Base-by-base conservation (phyloP, 2,888 invertebrate species). In the Meganola albula region DNA sequence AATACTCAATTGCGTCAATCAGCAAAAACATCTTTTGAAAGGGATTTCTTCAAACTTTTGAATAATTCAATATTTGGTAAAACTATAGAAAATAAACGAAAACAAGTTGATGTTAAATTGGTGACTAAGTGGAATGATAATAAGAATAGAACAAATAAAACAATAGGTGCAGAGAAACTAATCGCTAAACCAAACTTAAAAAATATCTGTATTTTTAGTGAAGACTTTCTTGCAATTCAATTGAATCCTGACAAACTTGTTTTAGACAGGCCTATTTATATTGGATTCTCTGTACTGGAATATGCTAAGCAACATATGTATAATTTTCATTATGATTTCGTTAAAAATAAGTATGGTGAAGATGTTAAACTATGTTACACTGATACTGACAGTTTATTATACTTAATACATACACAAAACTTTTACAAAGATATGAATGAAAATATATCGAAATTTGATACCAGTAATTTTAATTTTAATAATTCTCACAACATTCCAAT, bases 31-130 rank as follows among this genome's bases (percentile, higher is more conserved):
- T 1, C 12, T 7, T 35, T 27, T 28, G 18, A 39, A 29, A 29
- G 27, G 23, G 34, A 36, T 16, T 39, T 40, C 16, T 35, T 35
- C 10, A 35, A 35, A 10, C 21, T 28, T 8, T 11, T 28, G 6
- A 38, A 38, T 27, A 38, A 34, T 11, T 13, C 31, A 3, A 31
- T 38, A 13, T 38, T 38, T 24, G 37, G 37, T 1, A 37, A 37
- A 32, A 37, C 36, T 1, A 32, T 37, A 9, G 31, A 37, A 28
- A 37, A 37, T 12, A 36, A 24, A 24, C 16, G 27, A 5, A 31
- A 36, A 25, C 23, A 9, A 45, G 22, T 33, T 2, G 27, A 33
- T 11, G 7, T 27, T 10, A 27, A 16, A 23, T 16, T 24, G 22
- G 23, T 23, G 2, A 23, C 11, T 3, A 23, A 12, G 14, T 27